A percentile compares a stretch with the other conserved stretches of the same genome.
Evolutionary conservation across 1,140 invertebrate genomes (phyloP).

Genomic region (Bombus breviceps): DNA sequence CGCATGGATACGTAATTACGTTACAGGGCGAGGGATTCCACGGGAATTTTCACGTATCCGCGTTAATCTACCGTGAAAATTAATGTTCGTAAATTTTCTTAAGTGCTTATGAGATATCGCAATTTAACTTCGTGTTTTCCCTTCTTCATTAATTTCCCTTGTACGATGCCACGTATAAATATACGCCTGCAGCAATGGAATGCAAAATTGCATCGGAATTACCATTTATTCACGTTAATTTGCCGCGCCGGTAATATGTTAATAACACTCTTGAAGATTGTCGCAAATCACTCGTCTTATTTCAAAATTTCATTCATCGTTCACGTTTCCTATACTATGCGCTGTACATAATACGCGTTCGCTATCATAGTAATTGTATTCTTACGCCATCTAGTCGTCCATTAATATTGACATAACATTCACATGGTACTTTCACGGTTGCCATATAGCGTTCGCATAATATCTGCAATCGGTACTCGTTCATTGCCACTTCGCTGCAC

Average conservation of each 20-base stretch:
- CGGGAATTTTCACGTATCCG: not conserved
- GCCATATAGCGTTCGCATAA: not conserved
- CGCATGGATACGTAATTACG: not conserved
- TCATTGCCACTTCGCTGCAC: too few relatives aligned
- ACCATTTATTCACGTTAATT: slow-evolving; percentile 11
- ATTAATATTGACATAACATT: not conserved
- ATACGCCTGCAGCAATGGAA: not conserved
- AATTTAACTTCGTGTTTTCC: not conserved
- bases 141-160: not conserved
- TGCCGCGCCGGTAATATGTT: not conserved
- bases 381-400: too few relatives aligned
- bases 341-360: too few relatives aligned
- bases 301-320: slow-evolving; percentile 12
- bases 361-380: too few relatives aligned
- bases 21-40: not conserved
- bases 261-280: not conserved
- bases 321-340: not conserved
- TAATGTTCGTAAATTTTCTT: not conserved
- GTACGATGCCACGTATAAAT: not conserved
- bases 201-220: not conserved
- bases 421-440: not conserved
- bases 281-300: too few relatives aligned
- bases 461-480: too few relatives aligned
- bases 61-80: slow-evolving; percentile 17
- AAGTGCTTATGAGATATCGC: not conserved